Percentiles rank a stretch among this genome's conserved stretches.
These are phyloP conservation scores for Picus viridis DNA, from an alignment of 2,797 vertebrate genomes.

Conservation along the genomic window DNA sequence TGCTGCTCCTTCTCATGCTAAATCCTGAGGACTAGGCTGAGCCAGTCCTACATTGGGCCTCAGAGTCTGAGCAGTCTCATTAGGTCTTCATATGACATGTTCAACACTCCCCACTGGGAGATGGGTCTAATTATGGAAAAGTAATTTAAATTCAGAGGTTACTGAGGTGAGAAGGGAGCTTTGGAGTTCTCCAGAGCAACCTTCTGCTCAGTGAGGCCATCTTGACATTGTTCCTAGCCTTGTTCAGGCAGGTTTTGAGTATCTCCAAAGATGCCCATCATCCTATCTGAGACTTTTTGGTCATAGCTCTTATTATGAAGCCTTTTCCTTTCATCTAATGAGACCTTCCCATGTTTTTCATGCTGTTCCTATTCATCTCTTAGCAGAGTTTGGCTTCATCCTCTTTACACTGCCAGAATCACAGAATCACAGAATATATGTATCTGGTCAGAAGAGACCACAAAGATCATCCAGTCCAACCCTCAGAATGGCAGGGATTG, in stretches of 20 bases:
- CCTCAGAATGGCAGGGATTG: no score
- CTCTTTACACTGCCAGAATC: background rate
- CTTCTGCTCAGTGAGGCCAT: fast-evolving
- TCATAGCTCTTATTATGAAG: background rate
- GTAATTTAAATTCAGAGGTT: background rate
- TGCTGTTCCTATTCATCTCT: background rate
- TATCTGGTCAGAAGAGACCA: no score
- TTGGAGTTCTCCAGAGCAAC: background rate
- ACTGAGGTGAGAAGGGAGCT: background rate
- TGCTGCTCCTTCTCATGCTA: background rate
- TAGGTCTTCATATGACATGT: background rate
- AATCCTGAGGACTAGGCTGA: background rate
- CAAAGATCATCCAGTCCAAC: no score
- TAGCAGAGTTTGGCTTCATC: background rate
- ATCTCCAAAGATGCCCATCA: background rate
- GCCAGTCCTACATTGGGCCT: fast-evolving
- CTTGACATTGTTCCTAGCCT: background rate
- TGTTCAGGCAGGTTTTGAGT: background rate
- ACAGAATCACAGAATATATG: no score
- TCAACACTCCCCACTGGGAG: background rate
- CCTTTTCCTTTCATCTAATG: background rate
- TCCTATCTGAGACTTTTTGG: background rate
- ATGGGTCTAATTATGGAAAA: background rate
- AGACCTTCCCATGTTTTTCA: fast-evolving
- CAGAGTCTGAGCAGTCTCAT: background rate